Evolutionary conservation across 2,113 vertebrate species (phyloP).

Genomic region (Myotis yumanensis): DNA sequence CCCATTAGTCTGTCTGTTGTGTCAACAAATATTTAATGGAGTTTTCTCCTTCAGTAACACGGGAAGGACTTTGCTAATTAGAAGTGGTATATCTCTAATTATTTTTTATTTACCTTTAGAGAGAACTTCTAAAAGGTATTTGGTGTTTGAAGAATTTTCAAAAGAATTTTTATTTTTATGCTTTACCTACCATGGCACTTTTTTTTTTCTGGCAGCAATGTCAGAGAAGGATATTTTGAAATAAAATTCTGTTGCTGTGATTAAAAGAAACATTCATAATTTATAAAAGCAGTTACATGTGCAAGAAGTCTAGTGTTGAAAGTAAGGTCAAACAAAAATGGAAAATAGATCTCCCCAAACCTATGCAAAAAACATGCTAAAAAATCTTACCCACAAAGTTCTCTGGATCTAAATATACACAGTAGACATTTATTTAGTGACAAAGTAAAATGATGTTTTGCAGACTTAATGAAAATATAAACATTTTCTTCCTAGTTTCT

Average conservation of each 20-base stretch:
- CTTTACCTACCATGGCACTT: constrained; percentile 72
- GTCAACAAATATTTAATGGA: background rate
- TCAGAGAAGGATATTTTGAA: constrained; percentile 83
- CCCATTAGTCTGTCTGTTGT: background rate
- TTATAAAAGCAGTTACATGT: constrained; percentile 74
- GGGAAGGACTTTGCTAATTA: constrained; percentile 35
- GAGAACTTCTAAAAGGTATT: constrained; percentile 63
- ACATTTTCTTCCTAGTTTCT: background rate
- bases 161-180: constrained; percentile 73
- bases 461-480: background rate
- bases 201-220: constrained; percentile 78
- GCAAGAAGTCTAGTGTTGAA: constrained; percentile 58
- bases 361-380: constrained; percentile 37
- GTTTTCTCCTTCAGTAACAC: background rate
- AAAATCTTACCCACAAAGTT: constrained; percentile 54
- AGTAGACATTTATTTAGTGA: background rate
- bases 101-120: constrained; percentile 64
- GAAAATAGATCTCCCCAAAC: constrained; percentile 4
- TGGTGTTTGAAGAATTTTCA: constrained; percentile 81
- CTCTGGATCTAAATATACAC: background rate
- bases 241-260: constrained; percentile 77
- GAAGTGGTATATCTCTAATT: constrained; percentile 44
- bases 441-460: background rate
- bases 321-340: constrained; percentile 32
- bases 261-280: constrained; percentile 78